Evolutionary conservation across 2,113 vertebrate genomes (phyloP).

Genomic region (Oplegnathus fasciatus): DNA sequence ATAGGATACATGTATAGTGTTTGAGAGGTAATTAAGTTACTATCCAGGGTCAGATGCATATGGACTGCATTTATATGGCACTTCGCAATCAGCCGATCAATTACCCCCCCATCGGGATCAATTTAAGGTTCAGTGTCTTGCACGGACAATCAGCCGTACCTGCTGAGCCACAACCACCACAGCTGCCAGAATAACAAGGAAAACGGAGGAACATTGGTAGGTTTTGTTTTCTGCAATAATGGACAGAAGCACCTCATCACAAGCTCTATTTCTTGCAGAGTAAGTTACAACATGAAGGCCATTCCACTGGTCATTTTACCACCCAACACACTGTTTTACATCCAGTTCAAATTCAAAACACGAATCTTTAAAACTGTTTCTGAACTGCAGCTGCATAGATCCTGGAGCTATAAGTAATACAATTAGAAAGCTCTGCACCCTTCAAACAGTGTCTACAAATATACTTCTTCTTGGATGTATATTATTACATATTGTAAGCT

Average conservation of each 20-base stretch:
- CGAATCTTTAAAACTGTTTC: not conserved
- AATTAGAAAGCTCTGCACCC: not conserved
- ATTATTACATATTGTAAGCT: not conserved
- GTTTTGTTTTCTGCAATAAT: no score
- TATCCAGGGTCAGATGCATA: not conserved
- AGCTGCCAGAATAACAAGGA: not conserved
- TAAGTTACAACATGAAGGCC: not conserved
- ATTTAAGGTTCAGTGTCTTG: not conserved
- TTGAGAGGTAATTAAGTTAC: not conserved
- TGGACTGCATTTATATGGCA: not conserved
- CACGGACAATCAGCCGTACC: not conserved
- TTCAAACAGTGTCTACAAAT: not conserved
- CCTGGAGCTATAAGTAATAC: not conserved
- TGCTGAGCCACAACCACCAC: conserved; percentile 1
- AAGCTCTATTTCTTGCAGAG: not conserved
- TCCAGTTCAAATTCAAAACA: not conserved
- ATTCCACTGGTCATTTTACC: not conserved
- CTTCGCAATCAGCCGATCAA: not conserved
- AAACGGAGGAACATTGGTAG: not conserved
- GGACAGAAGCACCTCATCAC: not conserved
- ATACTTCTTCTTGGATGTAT: not conserved
- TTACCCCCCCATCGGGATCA: not conserved
- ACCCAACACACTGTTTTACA: not conserved
- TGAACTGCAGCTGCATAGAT: not conserved
- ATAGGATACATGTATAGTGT: not conserved